Base-by-base conservation (phyloP, 2,113 vertebrate species). In the Brachirus orientalis region DNA sequence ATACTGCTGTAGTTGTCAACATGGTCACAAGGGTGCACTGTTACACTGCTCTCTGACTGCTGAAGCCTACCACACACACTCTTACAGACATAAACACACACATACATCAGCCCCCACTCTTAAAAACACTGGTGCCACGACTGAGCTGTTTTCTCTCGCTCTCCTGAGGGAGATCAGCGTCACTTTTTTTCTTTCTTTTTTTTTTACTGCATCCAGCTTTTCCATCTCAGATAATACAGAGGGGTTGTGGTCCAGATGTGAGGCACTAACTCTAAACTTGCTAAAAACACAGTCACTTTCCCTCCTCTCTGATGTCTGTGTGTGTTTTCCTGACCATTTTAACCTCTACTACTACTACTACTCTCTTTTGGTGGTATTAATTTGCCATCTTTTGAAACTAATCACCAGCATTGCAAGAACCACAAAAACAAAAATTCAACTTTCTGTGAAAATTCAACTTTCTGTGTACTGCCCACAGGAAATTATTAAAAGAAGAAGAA, bases 231-330 rank as follows among this genome's bases (percentile, higher is more conserved):
- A 89, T 84, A 86, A 75, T 67, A 52, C 58, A 58, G 44, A 10
- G 22, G 35, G 61, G 62, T 86, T 82, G 83, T 72, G 72, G 79
- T 65, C 84, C 90, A 92, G 87, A 91, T 90, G 87, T 88, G 62
- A 77, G 63, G 79, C 75, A 89, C 72, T 59, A 77, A 76, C 60
- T 51, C 71, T 1, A 55, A 79, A 77, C 41, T 63, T 69, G 37
- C 64, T 66, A 63, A 59, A 82, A 81, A 79, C 45, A 68, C 61
- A 87, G 40, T 19, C 83, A 75, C 82, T 85, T 86, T 86, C 82
- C 46, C 85, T 83, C 62, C 60, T 72, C 51, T 73, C 74, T 57
- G 41, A 51, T 65, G 54, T 38, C 10, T 7, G 8, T 37, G 60
- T 63, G 53, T 66, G 52, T 63, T 84, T 75, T 61, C 17, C 40